These are phyloP conservation scores for Tinamus guttatus DNA, from an alignment of 2,113 vertebrate genomes.

Conservation along the genomic window DNA sequence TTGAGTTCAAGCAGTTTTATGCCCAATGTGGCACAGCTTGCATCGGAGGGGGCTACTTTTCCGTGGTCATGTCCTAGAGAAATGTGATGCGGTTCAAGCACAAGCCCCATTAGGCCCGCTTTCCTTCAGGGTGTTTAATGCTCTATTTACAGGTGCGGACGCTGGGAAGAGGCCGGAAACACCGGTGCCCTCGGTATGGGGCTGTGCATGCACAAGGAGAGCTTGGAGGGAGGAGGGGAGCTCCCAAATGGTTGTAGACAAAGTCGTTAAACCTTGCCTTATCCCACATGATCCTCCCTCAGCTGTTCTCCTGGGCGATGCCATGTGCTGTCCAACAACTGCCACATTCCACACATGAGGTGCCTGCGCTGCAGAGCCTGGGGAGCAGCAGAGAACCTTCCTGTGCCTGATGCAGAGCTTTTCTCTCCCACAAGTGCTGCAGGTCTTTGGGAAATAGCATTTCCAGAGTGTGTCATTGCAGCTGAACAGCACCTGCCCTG, in stretches of 20 bases:
- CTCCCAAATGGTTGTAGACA: rapidly evolving
- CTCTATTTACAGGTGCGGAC: neutral
- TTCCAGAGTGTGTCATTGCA: neutral
- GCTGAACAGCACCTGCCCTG: neutral
- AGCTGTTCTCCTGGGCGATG: slow-evolving; percentile 16
- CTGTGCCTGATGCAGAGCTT: neutral
- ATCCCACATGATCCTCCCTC: slow-evolving; percentile 9
- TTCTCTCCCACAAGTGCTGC: neutral
- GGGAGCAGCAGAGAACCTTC: rapidly evolving
- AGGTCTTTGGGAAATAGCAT: neutral
- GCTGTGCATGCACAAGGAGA: neutral
- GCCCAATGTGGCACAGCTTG: neutral
- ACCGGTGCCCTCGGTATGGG: rapidly evolving
- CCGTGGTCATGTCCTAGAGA: neutral
- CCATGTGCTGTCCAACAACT: slow-evolving; percentile 6
- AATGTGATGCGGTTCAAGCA: neutral
- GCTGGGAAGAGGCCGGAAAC: neutral
- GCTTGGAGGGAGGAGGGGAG: neutral
- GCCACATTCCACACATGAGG: rapidly evolving
- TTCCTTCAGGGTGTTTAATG: neutral
- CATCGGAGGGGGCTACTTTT: neutral
- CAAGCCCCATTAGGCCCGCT: rapidly evolving
- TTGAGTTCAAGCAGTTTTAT: neutral
- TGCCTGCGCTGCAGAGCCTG: rapidly evolving
- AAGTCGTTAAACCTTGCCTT: neutral